Base-by-base conservation (phyloP, 2,113 vertebrate species). In the Peromyscus maniculatus region DNA sequence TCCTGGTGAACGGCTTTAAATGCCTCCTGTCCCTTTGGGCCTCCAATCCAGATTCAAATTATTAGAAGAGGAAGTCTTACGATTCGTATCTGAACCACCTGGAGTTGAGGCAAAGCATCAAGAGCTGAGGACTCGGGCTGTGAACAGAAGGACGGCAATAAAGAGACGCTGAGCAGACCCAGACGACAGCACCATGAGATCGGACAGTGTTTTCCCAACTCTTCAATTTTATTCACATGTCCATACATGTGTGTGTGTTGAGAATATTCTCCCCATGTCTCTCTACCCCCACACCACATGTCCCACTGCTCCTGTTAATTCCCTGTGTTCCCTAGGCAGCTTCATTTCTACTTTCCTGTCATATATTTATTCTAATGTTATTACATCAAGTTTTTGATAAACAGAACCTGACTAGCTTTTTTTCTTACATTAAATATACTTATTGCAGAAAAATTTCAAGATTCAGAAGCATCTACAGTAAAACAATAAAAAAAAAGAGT, bases 381-480 rank as follows among this genome's bases (percentile, higher is more conserved):
- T n/a, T n/a, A 24, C 19, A 71, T 36, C 57, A 72, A 55, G 21
- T 95, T 91, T 89, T 79, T 79, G 55, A 71, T 75, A 84, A 55
- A 49, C 19, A 46, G 67, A 91, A 79, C 49, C 80, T 55, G 43
- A 86, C 64, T 52, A 17, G 36, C 16, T 36, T 93, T 96, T 96
- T 71, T 19, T 55, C 71, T 91, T 55, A 49, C 33, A 77, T 36
- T 78, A 66, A 93, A 55, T 82, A 52, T 15, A 13, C 52, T 82
- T 75, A 55, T 33, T 75, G 28, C 66, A 90, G 80, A 90, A 78
- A 72, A 36, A 67, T 39, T 55, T 13, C 21, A 75, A 74, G 57
- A 93, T 94, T 94, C 39, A 92, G 74, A 79, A 80, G 72, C 55
- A 1, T 74, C 17, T 89, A 33, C 49, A 91, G 69, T 62, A 69